Base-by-base conservation (phyloP, 2,888 invertebrate genomes). In the Epiblema foenella region DNA sequence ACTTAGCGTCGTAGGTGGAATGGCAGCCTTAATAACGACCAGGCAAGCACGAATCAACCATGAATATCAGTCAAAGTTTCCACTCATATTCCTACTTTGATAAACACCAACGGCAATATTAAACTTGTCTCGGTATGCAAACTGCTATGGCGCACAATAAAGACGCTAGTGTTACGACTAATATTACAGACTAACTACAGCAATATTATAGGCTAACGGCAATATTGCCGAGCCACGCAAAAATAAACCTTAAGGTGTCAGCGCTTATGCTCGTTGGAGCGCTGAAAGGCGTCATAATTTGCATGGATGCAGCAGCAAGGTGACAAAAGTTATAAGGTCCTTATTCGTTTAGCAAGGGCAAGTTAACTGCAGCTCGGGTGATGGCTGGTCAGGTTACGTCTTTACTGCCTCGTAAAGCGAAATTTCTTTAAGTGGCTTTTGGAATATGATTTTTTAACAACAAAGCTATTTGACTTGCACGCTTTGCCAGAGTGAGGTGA, bases 91-190 rank as follows among this genome's bases (percentile, higher is more conserved):
- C 24, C 20, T 5, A 60, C 60, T 42, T 60, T 60, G 46, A 60
- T 46, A 46, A 46, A 60, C 60, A 12, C 46, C 60, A 20, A 0
- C 33, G 8, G 64, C 52, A 64, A 54, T 64, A 64, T 54, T 64
- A 54, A 10, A 37, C 64, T 24, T 17, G 64, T 64, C 54, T 54
- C 54, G 64, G 64, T 39, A 54, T 64, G 64, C 64, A 52, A 64
- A 64, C 64, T 54, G 52, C 64, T 64, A 64, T 54, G 37, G 63
- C 51, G 8, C 52, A 52, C 52, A 64, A 52, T 64, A 64, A 64
- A 64, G 64, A 64, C 64, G 64, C 51, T 64, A 54, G 64, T 64
- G 52, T 64, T 64, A 64, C 64, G 64, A 64, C 18, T 64, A 64
- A 64, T 64, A 64, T 64, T 64, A 64, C 64, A 64, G 52, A 64